A percentile compares a stretch with the other conserved stretches of the same genome.
Conservation (phyloP, 2,113 vertebrate species). For the Colistium nudipinnis region DNA sequence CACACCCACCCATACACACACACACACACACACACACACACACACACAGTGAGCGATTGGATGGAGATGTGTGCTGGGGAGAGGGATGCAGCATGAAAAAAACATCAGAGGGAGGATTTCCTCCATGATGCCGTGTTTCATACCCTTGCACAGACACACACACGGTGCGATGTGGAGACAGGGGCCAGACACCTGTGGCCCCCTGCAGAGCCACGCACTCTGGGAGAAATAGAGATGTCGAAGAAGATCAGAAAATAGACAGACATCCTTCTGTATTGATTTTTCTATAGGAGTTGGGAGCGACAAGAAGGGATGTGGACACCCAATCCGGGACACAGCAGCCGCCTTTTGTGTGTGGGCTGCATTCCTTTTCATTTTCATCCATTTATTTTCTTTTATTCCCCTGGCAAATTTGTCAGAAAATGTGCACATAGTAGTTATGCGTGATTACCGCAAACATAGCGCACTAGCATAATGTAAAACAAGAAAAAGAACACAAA, state of each 20-base stretch:
- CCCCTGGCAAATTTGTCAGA: background rate
- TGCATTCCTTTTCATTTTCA: background rate
- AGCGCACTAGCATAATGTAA: background rate
- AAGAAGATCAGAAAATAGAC: background rate
- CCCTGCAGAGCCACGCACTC: conserved; percentile 58
- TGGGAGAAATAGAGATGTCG: conserved; percentile 14
- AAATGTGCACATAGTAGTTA: background rate
- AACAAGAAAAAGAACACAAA: background rate
- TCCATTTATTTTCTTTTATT: background rate
- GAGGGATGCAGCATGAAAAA: conserved; percentile 29
- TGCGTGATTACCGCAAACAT: background rate
- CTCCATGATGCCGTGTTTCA: conserved; percentile 44
- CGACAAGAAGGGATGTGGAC: conserved; percentile 12
- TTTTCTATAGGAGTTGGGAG: background rate
- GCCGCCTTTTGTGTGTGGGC: background rate
- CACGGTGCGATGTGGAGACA: background rate
- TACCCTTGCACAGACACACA: conserved; percentile 23
- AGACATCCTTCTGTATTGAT: background rate
- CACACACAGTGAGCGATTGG: conserved; percentile 13
- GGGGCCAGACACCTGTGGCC: conserved; percentile 42
- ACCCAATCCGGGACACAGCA: conserved; percentile 12
- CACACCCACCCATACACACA: background rate
- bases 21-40: background rate
- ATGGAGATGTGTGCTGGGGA: background rate
- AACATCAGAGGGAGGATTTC: conserved; percentile 53